Evolutionary conservation across 2,888 invertebrate species (phyloP), one percentile per base, ranked within the genome.

Genomic region (Cerastoderma edule): DNA sequence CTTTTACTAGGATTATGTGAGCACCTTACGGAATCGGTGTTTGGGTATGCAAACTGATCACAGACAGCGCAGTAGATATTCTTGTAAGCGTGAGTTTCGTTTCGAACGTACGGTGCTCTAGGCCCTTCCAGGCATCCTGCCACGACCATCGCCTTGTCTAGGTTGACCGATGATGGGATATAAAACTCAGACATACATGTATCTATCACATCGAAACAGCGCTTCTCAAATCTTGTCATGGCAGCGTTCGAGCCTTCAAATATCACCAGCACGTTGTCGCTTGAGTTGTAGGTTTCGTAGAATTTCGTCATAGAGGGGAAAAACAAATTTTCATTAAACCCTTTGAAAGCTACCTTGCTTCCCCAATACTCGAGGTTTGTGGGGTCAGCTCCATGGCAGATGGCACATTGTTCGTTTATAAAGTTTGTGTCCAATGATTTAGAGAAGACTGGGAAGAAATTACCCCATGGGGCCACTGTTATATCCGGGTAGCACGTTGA

Each of bases 391-490:
- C 57, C 57, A 57, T 57, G 57, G 19, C 57, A 57, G 8, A 16
- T 10, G 16, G 32, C 57, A 57, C 57, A 57, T 2, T n/a, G 32
- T 57, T 6, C 19, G 33, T 57, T 57, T 57, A 6, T 57, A 28
- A 32, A 57, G 4, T 32, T 57, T 1, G 16, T 28, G 57, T 57
- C 28, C 3, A 32, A n/a, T 28, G 8, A 5, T 28, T 32, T 57
- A 19, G 57, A 57, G 33, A 33, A 57, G 19, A 57, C 57, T 13
- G 57, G 57, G 3, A 57, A 33, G n/a, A 57, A 32, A 8, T 57
- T 57, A 19, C 57, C 57, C 57, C 57, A 57, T 6, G 57, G 57
- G 8, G 57, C 57, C 5, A 28, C 57, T 28, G 24, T n/a, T 57
- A 5, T 16, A 2, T 57, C 57, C n/a, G 32, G 13, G n/a, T 22